Conservation (phyloP, 2,888 invertebrate species). For the Drosophila atroscutellata region DNA sequence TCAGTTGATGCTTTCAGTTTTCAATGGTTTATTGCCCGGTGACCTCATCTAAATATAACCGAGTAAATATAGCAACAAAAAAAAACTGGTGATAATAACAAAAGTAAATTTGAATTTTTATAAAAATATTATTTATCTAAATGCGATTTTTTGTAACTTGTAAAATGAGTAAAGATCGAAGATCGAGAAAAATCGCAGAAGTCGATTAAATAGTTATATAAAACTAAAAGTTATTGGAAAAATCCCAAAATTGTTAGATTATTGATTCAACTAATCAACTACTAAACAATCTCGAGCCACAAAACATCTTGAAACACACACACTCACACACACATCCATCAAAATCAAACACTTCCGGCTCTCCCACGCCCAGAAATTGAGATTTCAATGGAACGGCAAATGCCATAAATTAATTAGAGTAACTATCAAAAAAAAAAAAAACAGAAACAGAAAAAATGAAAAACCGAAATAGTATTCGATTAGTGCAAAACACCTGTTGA, state of each 20-base stretch:
- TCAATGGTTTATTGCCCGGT: neutral
- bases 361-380: constrained; percentile 43
- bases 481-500: constrained; percentile 80
- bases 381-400: constrained; percentile 47
- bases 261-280: neutral
- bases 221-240: neutral
- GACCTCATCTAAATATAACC: neutral
- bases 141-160: neutral
- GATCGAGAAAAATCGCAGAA: neutral
- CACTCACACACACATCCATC: constrained; percentile 4
- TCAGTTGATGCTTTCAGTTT: neutral
- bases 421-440: constrained; percentile 53
- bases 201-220: neutral
- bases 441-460: neutral
- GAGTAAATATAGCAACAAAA: neutral
- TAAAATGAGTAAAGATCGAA: too few species aligned
- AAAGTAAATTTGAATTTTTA: neutral
- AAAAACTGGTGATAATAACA: neutral
- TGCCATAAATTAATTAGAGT: constrained; percentile 72
- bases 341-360: constrained; percentile 48
- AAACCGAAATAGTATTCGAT: constrained; percentile 55
- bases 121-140: neutral
- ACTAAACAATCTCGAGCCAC: neutral
- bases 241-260: neutral
- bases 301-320: constrained; percentile 2